Evolutionary conservation across 2,888 invertebrate species (phyloP), one percentile per base, ranked within the genome.

Genomic region (Gandaritis pyraliata): DNA sequence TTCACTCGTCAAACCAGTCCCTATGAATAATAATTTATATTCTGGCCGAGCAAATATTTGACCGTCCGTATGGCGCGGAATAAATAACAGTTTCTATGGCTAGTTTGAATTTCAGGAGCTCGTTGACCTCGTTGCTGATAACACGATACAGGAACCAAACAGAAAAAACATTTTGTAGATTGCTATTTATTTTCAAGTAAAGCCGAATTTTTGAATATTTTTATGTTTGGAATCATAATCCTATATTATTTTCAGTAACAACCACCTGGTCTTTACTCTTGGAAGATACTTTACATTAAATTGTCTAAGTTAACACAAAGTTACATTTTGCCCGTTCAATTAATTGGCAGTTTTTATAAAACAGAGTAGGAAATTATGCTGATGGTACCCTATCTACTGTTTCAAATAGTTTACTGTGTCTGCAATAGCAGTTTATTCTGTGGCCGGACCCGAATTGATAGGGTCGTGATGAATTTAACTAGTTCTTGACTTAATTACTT

Each of bases 31-130:
- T 64, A 56, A 59, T 64, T 64, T 59, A 64, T 59, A 59, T 59
- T 64, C 52, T 23, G 43, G 64, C 49, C 62, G 38, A 59, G 47
- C 74, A 79, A 79, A 82, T 81, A 78, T 80, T 80, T 78, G 77
- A 58, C 58, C 64, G 61, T 65, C 71, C 72, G 46, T 38, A 39
- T 33, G 76, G 76, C 74, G 68, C 68, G 74, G 72, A 74, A 71
- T 72, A 72, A 16, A 39, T 23, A 15, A 45, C 39, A 55, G 60
- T 50, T 46, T 18, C 33, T 29, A 48, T 43, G 76, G 77, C 74
- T 80, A 80, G 83, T 81, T 80, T 75, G 76, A 75, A 80, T 78
- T 81, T 75, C 70, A 73, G 66, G 72, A 60, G 63, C 75, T 74
- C 74, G 76, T 76, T 73, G 79, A 78, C 78, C 83, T 70, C 77